These are phyloP conservation scores for Okamejei kenojei DNA, from an alignment of 2,797 vertebrate species.

Conservation along the genomic window DNA sequence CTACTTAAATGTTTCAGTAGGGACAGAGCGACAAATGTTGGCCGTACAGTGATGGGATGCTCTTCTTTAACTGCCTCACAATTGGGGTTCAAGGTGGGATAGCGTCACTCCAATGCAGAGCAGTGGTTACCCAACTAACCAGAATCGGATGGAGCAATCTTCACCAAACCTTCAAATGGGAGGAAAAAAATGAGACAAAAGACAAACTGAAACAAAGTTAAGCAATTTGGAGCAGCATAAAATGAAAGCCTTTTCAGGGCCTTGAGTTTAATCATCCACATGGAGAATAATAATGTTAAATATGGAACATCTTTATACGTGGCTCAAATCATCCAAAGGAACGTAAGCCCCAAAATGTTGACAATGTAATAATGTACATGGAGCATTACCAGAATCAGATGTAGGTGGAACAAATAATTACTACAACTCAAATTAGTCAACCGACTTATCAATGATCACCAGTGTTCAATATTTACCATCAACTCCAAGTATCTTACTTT, in stretches of 20 bases:
- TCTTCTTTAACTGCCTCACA: constrained; percentile 53
- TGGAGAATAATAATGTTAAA: neutral
- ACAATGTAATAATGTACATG: neutral
- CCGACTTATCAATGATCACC: neutral
- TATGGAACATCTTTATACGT: neutral
- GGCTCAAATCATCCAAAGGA: neutral
- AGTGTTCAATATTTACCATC: neutral
- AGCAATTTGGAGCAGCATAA: neutral
- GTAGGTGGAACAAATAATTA: neutral
- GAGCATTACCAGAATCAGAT: neutral
- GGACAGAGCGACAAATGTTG: constrained; percentile 42
- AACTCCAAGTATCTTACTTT: neutral
- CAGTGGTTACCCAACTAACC: constrained; percentile 78
- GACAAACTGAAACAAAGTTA: constrained; percentile 28
- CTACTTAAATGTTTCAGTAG: constrained; percentile 38
- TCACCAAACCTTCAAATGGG: constrained; percentile 62
- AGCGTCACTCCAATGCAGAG: constrained; percentile 57
- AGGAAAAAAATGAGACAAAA: constrained; percentile 52
- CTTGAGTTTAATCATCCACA: neutral
- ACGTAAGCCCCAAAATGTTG: neutral
- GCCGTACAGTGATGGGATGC: constrained; percentile 57
- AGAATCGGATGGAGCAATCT: constrained; percentile 47
- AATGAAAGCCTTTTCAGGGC: neutral
- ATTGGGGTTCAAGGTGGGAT: constrained; percentile 53
- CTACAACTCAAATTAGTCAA: neutral